Percentiles rank a stretch among this genome's conserved stretches.
These are phyloP conservation scores for Drosophila repleta DNA, from an alignment of 1,140 invertebrate species.

Conservation along the genomic window DNA sequence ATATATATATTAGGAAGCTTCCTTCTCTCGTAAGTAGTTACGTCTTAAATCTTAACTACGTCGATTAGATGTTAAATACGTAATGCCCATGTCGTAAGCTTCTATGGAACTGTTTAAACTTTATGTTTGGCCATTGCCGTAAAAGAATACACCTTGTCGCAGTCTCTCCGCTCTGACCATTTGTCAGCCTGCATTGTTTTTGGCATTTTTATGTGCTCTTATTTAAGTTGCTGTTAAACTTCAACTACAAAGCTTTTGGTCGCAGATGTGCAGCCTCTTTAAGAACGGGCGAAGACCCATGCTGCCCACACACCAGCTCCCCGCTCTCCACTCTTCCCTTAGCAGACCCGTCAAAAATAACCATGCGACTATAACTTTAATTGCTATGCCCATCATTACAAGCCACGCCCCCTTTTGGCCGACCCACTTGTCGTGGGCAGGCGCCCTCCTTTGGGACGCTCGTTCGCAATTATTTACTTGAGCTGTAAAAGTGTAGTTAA, in stretches of 20 bases:
- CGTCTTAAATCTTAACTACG: conserved; percentile 8
- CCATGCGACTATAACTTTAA: conserved; percentile 64
- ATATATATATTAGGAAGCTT: not conserved
- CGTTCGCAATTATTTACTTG: conserved; percentile 77
- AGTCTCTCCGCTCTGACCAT: conserved; percentile 18
- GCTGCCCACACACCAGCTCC: too few relatives aligned
- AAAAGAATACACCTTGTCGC: conserved; percentile 57
- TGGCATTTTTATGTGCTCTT: conserved; percentile 72
- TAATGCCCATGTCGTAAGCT: conserved; percentile 37
- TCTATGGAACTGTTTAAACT: conserved; percentile 61
- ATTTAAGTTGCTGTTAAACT: conserved; percentile 57
- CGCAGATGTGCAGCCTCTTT: conserved; percentile 35
- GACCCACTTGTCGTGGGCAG: conserved; percentile 1
- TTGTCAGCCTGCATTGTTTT: conserved; percentile 44
- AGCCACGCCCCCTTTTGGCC: conserved; percentile 37
- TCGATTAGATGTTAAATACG: conserved; percentile 49
- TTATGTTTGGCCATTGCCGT: conserved; percentile 53
- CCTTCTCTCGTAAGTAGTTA: not conserved
- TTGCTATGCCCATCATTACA: conserved; percentile 79
- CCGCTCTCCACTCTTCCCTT: too few relatives aligned
- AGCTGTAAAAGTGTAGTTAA: conserved; percentile 82
- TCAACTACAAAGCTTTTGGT: conserved; percentile 36
- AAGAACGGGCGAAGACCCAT: conserved; percentile 17
- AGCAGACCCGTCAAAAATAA: conserved; percentile 18
- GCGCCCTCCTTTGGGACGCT: conserved; percentile 14